Base-by-base conservation (phyloP, 2,113 vertebrate genomes). In the Psettodes erumei region DNA sequence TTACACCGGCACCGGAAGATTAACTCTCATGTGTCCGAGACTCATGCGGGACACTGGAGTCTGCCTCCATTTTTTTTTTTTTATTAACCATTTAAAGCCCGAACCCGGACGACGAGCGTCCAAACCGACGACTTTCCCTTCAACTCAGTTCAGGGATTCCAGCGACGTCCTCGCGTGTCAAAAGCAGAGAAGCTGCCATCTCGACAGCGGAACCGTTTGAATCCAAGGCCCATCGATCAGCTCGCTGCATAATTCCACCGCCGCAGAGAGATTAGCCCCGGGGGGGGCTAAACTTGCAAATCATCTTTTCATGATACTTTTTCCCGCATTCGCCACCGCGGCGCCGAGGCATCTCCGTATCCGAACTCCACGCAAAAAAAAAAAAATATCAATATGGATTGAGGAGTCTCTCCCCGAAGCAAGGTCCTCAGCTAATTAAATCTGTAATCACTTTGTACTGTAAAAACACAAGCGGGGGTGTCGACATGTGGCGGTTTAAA, bases 371-470 rank as follows among this genome's bases (percentile, higher is more conserved):
- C 73, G n/a, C n/a, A n/a, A n/a, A n/a, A n/a, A n/a, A n/a, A n/a
- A n/a, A 78, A 61, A 83, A 92, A 93, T 88, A 92, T 92, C 88
- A 92, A 89, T 91, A 90, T 92, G 86, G 85, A 90, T 93, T 90
- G 86, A 86, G 79, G 82, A 90, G 82, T 78, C 70, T 78, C 70
- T 88, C 78, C 87, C 90, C 85, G 81, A 91, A 90, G 93, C 90
- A 86, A 85, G 83, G 90, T 88, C 90, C 69, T 89, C 71, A 69
- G 88, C 88, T 93, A 93, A 94, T 94, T 94, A 90, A 88, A 93
- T 86, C 81, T 86, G 86, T 93, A 87, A 92, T 92, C 90, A 93
- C 86, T 89, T 85, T 87, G 83, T 87, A 85, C 77, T 88, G 87
- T 90, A 85, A 91, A 89, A 86, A 90, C 89, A 90, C 82, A 91